phyloP scores from a whole-genome alignment of 2,797 vertebrate genomes.

The Chloroceryle inda region DNA sequence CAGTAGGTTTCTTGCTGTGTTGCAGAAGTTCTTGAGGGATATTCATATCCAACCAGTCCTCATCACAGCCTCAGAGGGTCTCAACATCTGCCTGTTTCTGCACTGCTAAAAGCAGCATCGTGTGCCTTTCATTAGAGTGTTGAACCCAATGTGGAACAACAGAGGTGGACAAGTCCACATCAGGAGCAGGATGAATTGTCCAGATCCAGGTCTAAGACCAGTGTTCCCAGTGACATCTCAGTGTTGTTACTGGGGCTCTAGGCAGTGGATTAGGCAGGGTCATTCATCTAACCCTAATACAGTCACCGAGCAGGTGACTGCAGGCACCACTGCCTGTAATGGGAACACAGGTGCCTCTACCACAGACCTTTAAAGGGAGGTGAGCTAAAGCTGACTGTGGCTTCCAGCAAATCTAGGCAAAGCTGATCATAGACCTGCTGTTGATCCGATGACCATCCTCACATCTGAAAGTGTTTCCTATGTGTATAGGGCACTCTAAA shows the following conservation, averaged over 20 bases:
- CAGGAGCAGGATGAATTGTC: neutral
- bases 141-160: neutral
- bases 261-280: neutral
- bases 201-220: neutral
- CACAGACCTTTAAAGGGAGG: neutral
- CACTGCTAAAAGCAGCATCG: neutral
- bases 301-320: neutral
- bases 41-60: neutral
- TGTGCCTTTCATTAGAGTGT: neutral
- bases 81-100: neutral
- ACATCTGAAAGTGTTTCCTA: neutral
- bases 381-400: neutral
- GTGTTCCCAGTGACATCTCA: neutral
- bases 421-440: neutral
- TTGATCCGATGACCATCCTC: neutral
- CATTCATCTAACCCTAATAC: neutral
- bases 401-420: neutral
- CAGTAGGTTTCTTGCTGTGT: neutral
- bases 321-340: neutral
- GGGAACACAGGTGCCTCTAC: neutral
- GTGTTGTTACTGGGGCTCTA: neutral
- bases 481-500: neutral
- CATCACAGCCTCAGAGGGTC: neutral
- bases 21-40: neutral
- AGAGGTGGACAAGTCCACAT: no score